phyloP scores from a whole-genome alignment of 2,113 vertebrate genomes.

The Neolamprologus devosi region DNA sequence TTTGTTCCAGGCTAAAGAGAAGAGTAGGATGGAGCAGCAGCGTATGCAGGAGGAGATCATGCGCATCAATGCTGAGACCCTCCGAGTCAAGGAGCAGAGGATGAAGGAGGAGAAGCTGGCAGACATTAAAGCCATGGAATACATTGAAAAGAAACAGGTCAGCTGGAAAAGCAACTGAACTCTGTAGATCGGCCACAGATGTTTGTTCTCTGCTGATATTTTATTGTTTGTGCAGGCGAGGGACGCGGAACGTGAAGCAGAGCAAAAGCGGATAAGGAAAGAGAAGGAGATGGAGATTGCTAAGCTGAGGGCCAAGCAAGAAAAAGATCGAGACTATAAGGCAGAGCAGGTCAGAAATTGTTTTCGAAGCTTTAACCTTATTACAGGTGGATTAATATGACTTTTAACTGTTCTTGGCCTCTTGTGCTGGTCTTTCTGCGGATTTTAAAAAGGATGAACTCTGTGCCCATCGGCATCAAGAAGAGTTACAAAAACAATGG shows the following conservation, averaged over 20 bases:
- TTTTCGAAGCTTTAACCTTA: background rate
- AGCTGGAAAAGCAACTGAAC: background rate
- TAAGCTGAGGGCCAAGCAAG: background rate
- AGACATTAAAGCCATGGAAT: conserved; percentile 74
- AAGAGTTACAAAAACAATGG: conserved; percentile 78
- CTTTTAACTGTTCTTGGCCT: background rate
- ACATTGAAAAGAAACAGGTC: conserved; percentile 77
- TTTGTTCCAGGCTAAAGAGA: background rate
- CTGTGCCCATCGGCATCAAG: conserved; percentile 79
- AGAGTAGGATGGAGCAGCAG: conserved; percentile 53
- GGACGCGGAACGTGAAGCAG: background rate
- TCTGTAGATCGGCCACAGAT: background rate
- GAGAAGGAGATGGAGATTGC: background rate
- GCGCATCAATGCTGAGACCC: conserved; percentile 71
- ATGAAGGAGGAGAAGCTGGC: conserved; percentile 74
- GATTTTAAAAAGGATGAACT: conserved; percentile 72
- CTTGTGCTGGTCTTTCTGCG: background rate
- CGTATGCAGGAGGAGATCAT: conserved; percentile 76
- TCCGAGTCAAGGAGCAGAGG: conserved; percentile 64
- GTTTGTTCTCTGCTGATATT: background rate
- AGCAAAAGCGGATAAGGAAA: background rate
- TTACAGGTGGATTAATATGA: background rate
- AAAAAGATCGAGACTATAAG: background rate
- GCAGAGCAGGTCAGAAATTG: background rate
- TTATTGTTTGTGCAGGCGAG: background rate